These are phyloP conservation scores for Epizoanthus illoricatus DNA, from an alignment of 92 coral and sea anemone species.

Conservation along the genomic window DNA sequence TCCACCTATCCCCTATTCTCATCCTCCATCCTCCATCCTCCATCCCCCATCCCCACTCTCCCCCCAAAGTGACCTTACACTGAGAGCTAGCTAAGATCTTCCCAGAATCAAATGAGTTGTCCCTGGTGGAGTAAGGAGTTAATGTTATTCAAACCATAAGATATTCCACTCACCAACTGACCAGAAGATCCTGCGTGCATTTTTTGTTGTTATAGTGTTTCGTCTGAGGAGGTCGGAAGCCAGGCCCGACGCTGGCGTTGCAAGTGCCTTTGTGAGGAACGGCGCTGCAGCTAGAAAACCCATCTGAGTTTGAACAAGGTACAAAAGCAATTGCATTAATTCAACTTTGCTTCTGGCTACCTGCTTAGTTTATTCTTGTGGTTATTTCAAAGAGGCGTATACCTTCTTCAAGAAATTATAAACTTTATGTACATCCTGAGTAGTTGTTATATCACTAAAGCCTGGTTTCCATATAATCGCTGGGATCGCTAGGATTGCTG, in stretches of 20 bases:
- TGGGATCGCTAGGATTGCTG: too few relatives aligned
- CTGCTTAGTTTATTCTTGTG: too few relatives aligned
- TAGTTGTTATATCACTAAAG: neutral
- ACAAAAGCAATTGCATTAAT: neutral
- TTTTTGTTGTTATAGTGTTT: slow-evolving; percentile 69
- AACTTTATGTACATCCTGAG: neutral
- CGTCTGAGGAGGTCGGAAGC: slow-evolving; percentile 81
- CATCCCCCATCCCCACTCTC: too few relatives aligned
- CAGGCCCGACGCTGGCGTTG: slow-evolving; percentile 83
- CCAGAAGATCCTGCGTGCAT: slow-evolving; percentile 76
- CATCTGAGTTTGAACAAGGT: slow-evolving; percentile 59
- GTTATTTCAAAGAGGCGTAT: neutral
- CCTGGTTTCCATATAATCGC: neutral
- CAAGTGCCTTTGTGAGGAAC: slow-evolving; percentile 81
- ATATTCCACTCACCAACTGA: slow-evolving; percentile 63
- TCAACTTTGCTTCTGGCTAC: neutral
- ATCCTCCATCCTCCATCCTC: too few relatives aligned
- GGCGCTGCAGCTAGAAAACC: slow-evolving; percentile 95
- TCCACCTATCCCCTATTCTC: too few relatives aligned
- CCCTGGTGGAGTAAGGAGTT: neutral
- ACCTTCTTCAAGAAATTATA: neutral
- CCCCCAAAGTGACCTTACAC: too few relatives aligned
- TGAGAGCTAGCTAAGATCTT: neutral
- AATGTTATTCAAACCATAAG: neutral
- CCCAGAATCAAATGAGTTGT: neutral